phyloP scores from a whole-genome alignment of 2,113 vertebrate genomes.

The Sapajus apella region DNA sequence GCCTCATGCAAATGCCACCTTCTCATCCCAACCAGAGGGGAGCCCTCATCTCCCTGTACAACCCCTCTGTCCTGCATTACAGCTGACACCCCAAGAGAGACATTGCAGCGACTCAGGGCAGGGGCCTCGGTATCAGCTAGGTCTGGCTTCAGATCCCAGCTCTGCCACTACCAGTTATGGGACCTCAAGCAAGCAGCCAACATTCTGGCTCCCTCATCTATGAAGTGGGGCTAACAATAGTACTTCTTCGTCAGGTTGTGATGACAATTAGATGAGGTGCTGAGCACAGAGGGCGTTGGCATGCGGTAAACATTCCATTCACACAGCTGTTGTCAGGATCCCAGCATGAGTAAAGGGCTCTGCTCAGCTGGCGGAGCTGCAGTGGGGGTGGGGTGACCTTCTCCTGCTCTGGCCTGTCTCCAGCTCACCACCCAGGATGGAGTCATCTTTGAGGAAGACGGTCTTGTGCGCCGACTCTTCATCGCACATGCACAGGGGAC shows the following conservation, averaged over 20 bases:
- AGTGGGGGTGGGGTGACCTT: accelerated
- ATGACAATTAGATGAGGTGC: background rate
- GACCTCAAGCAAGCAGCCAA: background rate
- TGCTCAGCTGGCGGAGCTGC: background rate
- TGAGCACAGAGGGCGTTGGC: no score
- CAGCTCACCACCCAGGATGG: conserved; percentile 87
- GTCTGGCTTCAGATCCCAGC: background rate
- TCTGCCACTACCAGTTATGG: accelerated
- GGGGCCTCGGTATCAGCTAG: no score
- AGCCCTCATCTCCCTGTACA: background rate
- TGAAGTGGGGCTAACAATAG: background rate
- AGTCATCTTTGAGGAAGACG: conserved; percentile 85
- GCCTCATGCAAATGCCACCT: accelerated
- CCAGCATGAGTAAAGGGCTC: background rate
- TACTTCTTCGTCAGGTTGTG: accelerated
- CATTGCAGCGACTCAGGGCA: background rate
- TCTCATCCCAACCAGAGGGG: background rate
- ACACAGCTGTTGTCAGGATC: accelerated
- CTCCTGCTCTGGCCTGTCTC: background rate
- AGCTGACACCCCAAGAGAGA: accelerated
- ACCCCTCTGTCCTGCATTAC: background rate
- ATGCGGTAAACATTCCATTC: accelerated
- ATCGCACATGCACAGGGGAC: conserved; percentile 85
- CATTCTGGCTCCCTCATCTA: background rate
- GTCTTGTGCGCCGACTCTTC: conserved; percentile 84